Evolutionary conservation across 2,888 invertebrate genomes (phyloP), one percentile per base, ranked within the genome.

Genomic region (Drosophila sordidula): DNA sequence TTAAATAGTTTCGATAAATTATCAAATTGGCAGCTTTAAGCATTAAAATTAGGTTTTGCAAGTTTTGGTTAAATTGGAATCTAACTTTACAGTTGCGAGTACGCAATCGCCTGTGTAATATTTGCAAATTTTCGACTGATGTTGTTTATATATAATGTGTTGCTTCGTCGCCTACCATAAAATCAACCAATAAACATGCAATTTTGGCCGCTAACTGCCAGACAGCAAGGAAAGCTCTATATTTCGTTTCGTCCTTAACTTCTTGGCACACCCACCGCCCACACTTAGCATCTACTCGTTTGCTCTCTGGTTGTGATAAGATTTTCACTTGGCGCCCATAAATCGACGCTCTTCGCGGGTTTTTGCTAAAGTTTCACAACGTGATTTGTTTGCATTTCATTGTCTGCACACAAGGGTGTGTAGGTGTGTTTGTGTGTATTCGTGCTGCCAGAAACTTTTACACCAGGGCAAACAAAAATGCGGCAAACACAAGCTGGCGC

Each of bases 251-350:
- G 16, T 22, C 9, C n/a, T 54, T 44, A 29, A 38, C 58, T 41
- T 44, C 39, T 32, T 36, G 39, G 29, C 39, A 16, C 16, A 2
- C 36, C 18, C 25, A 44, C 6, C 9, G 4, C 18, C 14, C 14
- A 1, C 9, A 29, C 6, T 16, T 8, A 12, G 29, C 18, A 36
- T 11, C 25, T 34, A 14, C 22, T 12, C 11, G 25, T 14, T 9
- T 44, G 14, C n/a, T 25, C 22, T 45, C 14, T 39, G 52, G 45
- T 55, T 85, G 65, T 71, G 78, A 81, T 78, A 85, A 76, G 78
- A 87, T 87, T 85, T 85, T 64, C 82, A 85, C 76, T 81, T 85
- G 82, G 62, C 79, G 68, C 68, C 78, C 87, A 87, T 87, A 87
- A 85, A 87, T 82, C 70, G 82, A 70, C 52, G 83, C 63, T 69